phyloP scores from a whole-genome alignment of 2,888 invertebrate genomes.

The Muscina levida region DNA sequence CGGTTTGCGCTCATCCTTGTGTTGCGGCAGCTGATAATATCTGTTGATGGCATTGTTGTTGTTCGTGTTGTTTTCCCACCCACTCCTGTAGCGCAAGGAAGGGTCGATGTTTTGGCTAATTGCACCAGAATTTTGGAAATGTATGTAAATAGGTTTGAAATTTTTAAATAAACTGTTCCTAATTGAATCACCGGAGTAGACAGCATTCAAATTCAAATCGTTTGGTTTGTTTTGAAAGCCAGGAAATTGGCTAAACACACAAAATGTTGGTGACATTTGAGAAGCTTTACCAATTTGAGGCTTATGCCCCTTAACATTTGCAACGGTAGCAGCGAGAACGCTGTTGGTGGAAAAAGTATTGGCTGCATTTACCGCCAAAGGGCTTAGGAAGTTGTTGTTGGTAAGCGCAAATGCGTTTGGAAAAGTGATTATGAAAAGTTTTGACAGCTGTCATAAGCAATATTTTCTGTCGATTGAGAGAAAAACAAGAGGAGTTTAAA shows the following conservation, averaged over 20 bases:
- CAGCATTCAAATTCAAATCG: slow-evolving; percentile 55
- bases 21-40: neutral
- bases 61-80: slow-evolving; percentile 30
- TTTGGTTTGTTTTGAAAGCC: slow-evolving; percentile 34
- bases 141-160: slow-evolving; percentile 64
- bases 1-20: too few relatives aligned
- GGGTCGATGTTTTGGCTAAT: slow-evolving; percentile 57
- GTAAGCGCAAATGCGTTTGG: slow-evolving; percentile 21
- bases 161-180: slow-evolving; percentile 65
- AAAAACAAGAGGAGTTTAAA: slow-evolving; percentile 37
- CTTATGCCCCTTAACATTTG: slow-evolving; percentile 36
- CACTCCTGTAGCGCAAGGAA: slow-evolving; percentile 10
- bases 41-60: slow-evolving; percentile 17
- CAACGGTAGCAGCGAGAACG: slow-evolving; percentile 30
- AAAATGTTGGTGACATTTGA: slow-evolving; percentile 66
- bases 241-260: too few relatives aligned
- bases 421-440: slow-evolving; percentile 66
- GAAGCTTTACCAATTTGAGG: slow-evolving; percentile 65
- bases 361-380: slow-evolving; percentile 52
- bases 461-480: slow-evolving; percentile 41
- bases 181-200: slow-evolving; percentile 59
- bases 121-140: slow-evolving; percentile 56
- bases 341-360: too few relatives aligned
- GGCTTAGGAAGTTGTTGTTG: neutral
- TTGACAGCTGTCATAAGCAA: slow-evolving; percentile 67